These are phyloP conservation scores for Ornithorhynchus anatinus DNA, from an alignment of 2,113 vertebrate genomes.

Conservation along the genomic window DNA sequence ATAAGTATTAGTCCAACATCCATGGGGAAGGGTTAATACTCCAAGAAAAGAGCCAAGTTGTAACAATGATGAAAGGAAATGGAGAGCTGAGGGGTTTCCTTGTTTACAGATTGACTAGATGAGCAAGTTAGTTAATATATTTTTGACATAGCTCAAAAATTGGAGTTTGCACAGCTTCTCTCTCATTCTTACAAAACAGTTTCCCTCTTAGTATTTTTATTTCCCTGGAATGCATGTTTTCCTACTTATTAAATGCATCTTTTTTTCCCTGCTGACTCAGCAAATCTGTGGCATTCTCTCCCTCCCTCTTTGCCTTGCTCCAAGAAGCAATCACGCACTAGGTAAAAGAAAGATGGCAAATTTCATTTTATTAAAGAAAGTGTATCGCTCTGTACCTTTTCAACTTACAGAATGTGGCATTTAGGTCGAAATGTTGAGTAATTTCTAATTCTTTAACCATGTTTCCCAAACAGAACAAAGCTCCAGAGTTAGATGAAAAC, in stretches of 20 bases:
- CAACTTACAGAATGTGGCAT: background rate
- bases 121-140: background rate
- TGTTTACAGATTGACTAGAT: background rate
- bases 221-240: background rate
- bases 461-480: background rate
- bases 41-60: background rate
- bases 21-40: background rate
- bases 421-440: conserved; percentile 19
- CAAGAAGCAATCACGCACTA: background rate
- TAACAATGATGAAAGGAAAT: background rate
- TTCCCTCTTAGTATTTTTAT: background rate
- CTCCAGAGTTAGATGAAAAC: conserved; percentile 5
- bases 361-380: background rate
- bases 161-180: background rate
- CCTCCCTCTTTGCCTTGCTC: background rate
- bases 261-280: conserved; percentile 22
- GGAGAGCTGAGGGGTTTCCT: too few species aligned
- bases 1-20: background rate
- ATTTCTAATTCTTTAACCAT: conserved; percentile 11
- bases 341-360: conserved; percentile 5
- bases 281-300: background rate
- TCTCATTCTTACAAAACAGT: background rate
- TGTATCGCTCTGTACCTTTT: background rate
- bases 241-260: too few species aligned
- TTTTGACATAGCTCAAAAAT: background rate